Evolutionary conservation across 2,797 vertebrate genomes (phyloP).

Genomic region (Eremophila alpestris): DNA sequence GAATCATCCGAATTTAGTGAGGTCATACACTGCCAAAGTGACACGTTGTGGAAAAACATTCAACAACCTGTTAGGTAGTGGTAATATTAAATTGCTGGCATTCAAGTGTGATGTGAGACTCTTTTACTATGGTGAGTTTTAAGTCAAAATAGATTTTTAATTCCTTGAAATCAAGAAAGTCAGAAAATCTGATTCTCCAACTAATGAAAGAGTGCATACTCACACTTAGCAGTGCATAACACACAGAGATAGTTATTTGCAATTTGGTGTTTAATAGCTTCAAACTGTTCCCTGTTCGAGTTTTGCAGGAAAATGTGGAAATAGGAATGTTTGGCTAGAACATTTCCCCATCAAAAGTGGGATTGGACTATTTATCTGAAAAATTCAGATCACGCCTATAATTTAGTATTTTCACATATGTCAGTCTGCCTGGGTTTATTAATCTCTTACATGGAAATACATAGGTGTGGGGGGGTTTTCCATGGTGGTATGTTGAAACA

Average conservation of each 20-base stretch:
- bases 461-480: neutral
- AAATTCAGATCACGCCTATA: neutral
- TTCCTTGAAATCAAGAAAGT: neutral
- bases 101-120: neutral
- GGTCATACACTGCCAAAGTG: fast-evolving
- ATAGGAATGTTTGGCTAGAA: neutral
- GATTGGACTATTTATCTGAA: neutral
- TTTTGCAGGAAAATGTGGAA: neutral
- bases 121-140: neutral
- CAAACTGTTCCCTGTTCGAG: neutral
- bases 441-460: neutral
- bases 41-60: neutral
- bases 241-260: neutral
- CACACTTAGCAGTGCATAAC: neutral
- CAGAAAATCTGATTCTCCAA: neutral
- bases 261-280: neutral
- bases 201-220: neutral
- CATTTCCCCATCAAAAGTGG: neutral
- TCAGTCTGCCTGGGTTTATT: neutral
- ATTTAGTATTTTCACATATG: neutral
- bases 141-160: neutral
- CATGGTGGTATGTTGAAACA: neutral
- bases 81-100: neutral
- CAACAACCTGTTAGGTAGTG: neutral
- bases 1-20: fast-evolving